phyloP scores from a whole-genome alignment of 2,888 invertebrate genomes.

The Yponomeuta malinellus region DNA sequence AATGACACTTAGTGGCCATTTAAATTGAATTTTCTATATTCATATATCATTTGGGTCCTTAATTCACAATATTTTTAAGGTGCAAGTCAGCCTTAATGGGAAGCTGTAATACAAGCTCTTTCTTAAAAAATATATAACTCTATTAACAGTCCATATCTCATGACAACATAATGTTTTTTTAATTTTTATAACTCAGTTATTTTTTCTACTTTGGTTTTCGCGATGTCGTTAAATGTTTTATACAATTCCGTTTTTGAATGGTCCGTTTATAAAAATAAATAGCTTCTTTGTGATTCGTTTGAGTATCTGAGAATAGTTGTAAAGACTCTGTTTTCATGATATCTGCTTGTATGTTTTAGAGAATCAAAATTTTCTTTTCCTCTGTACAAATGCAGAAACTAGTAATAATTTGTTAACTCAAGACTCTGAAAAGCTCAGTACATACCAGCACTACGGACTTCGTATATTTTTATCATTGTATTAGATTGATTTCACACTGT shows the following conservation, averaged over 20 bases:
- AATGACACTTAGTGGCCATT: too few species aligned
- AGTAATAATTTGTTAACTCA: too few species aligned
- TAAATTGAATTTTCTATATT: too few species aligned
- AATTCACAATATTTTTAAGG: too few species aligned
- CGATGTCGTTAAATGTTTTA: background rate
- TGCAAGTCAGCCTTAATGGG: too few species aligned
- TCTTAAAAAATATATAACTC: too few species aligned
- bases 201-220: background rate
- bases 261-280: background rate
- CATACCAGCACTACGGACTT: too few species aligned
- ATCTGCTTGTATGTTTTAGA: background rate
- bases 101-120: too few species aligned
- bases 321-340: background rate
- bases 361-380: background rate
- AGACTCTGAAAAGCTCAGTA: too few species aligned
- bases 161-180: background rate
- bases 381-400: background rate
- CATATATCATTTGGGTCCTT: too few species aligned
- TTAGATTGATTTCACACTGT: too few species aligned
- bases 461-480: too few species aligned
- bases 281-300: background rate
- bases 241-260: background rate
- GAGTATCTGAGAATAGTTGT: background rate
- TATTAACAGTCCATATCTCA: background rate
- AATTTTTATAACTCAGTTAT: background rate